These are phyloP conservation scores for Acipenser transmontanus DNA, from an alignment of 2,797 vertebrate species.

Conservation along the genomic window DNA sequence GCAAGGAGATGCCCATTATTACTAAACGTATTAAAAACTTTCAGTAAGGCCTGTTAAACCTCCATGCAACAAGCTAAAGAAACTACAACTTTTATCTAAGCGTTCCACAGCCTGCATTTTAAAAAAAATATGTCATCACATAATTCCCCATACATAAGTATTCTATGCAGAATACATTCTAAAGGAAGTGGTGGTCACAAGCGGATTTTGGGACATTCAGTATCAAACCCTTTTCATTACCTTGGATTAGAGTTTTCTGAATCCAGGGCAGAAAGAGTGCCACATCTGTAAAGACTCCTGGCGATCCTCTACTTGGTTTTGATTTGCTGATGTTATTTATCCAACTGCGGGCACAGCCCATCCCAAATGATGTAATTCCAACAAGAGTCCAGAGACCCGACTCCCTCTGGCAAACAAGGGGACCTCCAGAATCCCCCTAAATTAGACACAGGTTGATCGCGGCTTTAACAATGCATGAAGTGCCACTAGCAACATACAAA, in stretches of 20 bases:
- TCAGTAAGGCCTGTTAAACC: too few species aligned
- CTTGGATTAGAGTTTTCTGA: conserved; percentile 49
- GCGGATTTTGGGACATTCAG: too few species aligned
- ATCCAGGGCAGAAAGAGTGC: conserved; percentile 70
- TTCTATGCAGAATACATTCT: too few species aligned
- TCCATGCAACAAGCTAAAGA: too few species aligned
- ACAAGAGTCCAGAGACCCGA: conserved; percentile 58
- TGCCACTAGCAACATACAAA: too few species aligned
- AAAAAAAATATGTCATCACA: too few species aligned
- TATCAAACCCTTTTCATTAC: conserved; percentile 31
- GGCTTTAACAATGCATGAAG: background rate
- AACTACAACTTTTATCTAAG: too few species aligned
- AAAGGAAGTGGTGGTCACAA: too few species aligned
- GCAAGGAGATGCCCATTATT: too few species aligned
- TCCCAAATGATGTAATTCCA: conserved; percentile 82
- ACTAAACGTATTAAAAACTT: too few species aligned
- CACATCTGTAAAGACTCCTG: conserved; percentile 78
- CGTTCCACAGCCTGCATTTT: too few species aligned
- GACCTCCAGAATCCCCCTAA: conserved; percentile 81
- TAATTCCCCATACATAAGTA: too few species aligned
- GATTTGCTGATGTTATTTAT: conserved; percentile 48
- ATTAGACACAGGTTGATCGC: background rate
- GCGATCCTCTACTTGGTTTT: conserved; percentile 60
- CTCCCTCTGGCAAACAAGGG: conserved; percentile 65
- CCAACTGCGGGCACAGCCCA: conserved; percentile 79